phyloP scores from a whole-genome alignment of 2,888 invertebrate genomes.

The Melieria crassipennis region DNA sequence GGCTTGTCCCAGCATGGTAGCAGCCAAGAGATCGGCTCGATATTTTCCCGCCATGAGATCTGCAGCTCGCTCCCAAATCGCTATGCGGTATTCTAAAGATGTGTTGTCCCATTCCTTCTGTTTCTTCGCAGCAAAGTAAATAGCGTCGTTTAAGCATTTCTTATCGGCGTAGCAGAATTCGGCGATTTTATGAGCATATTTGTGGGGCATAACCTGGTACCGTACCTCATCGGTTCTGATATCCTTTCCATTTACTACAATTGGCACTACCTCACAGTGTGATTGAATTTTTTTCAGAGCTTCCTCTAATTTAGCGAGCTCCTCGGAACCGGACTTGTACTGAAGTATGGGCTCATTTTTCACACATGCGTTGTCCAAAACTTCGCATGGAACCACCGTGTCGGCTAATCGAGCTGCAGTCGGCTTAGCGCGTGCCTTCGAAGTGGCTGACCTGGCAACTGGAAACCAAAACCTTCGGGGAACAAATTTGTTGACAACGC shows the following conservation, averaged over 20 bases:
- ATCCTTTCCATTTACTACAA: slow-evolving; percentile 90
- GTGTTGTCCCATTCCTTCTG: slow-evolving; percentile 87
- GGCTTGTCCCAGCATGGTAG: slow-evolving; percentile 96
- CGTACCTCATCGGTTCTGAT: slow-evolving; percentile 76
- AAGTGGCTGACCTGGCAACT: too few relatives aligned
- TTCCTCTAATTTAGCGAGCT: slow-evolving; percentile 76
- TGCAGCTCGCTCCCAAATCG: slow-evolving; percentile 87
- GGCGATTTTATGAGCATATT: slow-evolving; percentile 84
- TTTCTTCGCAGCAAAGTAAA: slow-evolving; percentile 77
- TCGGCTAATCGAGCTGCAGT: too few relatives aligned
- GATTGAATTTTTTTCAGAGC: slow-evolving; percentile 74
- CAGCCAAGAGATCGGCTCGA: slow-evolving; percentile 87
- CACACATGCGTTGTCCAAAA: slow-evolving; percentile 73
- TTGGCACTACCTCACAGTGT: slow-evolving; percentile 84
- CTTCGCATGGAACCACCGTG: slow-evolving; percentile 66
- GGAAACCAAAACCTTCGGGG: too few relatives aligned
- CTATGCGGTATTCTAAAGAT: slow-evolving; percentile 79
- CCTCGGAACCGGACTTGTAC: slow-evolving; percentile 83
- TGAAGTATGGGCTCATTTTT: slow-evolving; percentile 80
- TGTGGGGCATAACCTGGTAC: slow-evolving; percentile 88
- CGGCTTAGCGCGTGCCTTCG: too few relatives aligned
- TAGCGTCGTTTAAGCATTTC: slow-evolving; percentile 83
- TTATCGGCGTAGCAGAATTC: slow-evolving; percentile 89
- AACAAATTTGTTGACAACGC: too few relatives aligned
- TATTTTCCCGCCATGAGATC: slow-evolving; percentile 87